Base-by-base conservation (phyloP, 1,140 invertebrate genomes). In the Macrobrachium rosenbergii region DNA sequence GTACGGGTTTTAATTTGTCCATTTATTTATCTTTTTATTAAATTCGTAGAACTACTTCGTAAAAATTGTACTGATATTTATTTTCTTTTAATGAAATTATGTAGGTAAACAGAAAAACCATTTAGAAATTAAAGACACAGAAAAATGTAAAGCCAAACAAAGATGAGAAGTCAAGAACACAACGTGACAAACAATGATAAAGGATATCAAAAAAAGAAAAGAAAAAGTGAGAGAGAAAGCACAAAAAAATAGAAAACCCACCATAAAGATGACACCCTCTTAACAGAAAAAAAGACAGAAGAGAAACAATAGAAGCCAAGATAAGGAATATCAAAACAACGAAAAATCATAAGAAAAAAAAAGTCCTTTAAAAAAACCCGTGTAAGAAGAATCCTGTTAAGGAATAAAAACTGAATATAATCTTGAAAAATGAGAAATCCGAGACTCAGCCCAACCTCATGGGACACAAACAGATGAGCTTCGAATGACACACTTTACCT, bases 291-390 rank as follows among this genome's bases (percentile, higher is more conserved):
- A 75, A 28, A 75, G 11, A 75, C 8, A 75, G 28, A 21, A 37
- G 21, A 43, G 14, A 21, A 37, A 75, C 21, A 14, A 75, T 52
- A 12, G 73, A 28, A 52, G 14, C 28, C 19, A 75, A 52, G 28
- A 75, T 75, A 45, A 19, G 73, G 73, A 75, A n/a, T 10, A 52
- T 37, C 28, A 75, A 75, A 43, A 75, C 37, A 75, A n/a, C 19
- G 58, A 75, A 43, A 19, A 45, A n/a, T 75, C 73, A 75, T 17
- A 19, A 75, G 28, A 7, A 17, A 75, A 75, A 75, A 75, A 52
- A 75, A 19, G 58, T 75, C 28, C 28, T 37, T 37, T 37, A 2
- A 37, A 37, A 37, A 37, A 37, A 37, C 1, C 28, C 1, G 3
- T 37, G 28, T 37, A 37, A 37, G 28, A 37, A 37, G 28, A 37